Conservation (phyloP, 2,888 invertebrate genomes). For the Volucella bombylans region DNA sequence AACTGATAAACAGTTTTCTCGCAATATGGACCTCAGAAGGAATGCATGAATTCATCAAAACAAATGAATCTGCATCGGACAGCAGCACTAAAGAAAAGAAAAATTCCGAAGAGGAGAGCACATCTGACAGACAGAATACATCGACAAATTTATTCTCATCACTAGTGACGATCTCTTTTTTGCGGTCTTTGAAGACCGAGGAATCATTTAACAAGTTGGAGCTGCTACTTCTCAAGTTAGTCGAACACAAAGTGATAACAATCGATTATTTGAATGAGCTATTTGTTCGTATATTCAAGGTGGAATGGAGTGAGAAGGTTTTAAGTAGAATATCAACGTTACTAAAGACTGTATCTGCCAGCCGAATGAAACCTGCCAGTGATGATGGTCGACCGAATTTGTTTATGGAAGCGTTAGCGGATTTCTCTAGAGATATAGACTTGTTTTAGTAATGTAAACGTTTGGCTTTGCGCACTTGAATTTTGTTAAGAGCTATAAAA, state of each 20-base stretch:
- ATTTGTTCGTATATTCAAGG: conserved; percentile 87
- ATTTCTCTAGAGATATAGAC: conserved; percentile 81
- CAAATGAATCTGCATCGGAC: neutral
- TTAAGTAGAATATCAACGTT: conserved; percentile 77
- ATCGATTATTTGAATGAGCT: conserved; percentile 86
- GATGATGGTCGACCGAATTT: conserved; percentile 79
- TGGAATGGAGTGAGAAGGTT: conserved; percentile 85
- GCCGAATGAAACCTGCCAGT: conserved; percentile 32
- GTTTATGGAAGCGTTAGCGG: conserved; percentile 82
- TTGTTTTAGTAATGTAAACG: conserved; percentile 76
- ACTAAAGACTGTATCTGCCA: conserved; percentile 76
- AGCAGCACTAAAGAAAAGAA: conserved; percentile 8
- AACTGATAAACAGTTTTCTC: conserved; percentile 75
- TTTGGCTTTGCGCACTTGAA: neutral
- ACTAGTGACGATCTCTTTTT: conserved; percentile 77
- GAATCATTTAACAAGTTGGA: conserved; percentile 83
- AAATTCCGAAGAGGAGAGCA: conserved; percentile 15
- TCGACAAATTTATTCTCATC: conserved; percentile 54
- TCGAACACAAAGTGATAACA: conserved; percentile 84
- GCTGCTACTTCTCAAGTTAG: conserved; percentile 83
- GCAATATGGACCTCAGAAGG: conserved; percentile 73
- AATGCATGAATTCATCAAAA: conserved; percentile 67
- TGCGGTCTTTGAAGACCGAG: conserved; percentile 76
- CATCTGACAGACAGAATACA: conserved; percentile 12
- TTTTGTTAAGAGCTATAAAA: conserved; percentile 3